Base-by-base conservation (phyloP, 2,113 vertebrate species). In the Apistogramma diplotaenia region DNA sequence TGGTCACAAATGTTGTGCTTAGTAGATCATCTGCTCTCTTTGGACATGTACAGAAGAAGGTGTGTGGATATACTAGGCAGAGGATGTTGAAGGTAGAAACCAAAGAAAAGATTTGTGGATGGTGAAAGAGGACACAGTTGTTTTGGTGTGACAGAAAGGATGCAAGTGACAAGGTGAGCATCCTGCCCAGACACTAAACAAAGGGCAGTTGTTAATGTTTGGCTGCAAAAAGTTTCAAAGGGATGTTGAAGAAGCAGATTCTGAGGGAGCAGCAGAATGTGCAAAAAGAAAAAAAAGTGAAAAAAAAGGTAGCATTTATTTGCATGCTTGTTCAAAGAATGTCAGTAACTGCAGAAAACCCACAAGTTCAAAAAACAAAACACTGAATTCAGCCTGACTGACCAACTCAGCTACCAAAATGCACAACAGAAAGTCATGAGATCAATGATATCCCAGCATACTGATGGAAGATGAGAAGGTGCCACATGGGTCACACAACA, bases 361-460 rank as follows among this genome's bases (percentile, higher is more conserved):
- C 18, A 15, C 7, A 35, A 33, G 2, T 8, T 8, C 2, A 8
- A 33, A 33, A 67, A 67, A 46, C 46, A 27, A 27, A 67, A 67
- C 6, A 27, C 0, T 59, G 0, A 0, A 67, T 19, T 1, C 43
- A 67, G 16, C 46, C 40, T 67, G 40, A 23, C 18, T 23, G n/a
- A 19, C 18, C 18, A 46, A 27, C 27, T 67, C 40, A 19, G 23
- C 62, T 0, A 46, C 15, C 62, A 27, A 67, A 46, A 27, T 1
- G 46, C 62, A 13, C 13, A 67, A 7, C 61, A 67, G 0, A 67
- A 23, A 25, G 21, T 19, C 1, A 1, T 46, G 37, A 3, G 10
- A 67, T 67, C 23, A 27, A 3, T 43, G 15, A 43, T 15, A 4
- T 13, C 40, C 13, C 40, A 43, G 12, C 40, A 43, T 35, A 35